Conservation (phyloP, 2,113 vertebrate genomes). For the Sylvilagus bachmani region DNA sequence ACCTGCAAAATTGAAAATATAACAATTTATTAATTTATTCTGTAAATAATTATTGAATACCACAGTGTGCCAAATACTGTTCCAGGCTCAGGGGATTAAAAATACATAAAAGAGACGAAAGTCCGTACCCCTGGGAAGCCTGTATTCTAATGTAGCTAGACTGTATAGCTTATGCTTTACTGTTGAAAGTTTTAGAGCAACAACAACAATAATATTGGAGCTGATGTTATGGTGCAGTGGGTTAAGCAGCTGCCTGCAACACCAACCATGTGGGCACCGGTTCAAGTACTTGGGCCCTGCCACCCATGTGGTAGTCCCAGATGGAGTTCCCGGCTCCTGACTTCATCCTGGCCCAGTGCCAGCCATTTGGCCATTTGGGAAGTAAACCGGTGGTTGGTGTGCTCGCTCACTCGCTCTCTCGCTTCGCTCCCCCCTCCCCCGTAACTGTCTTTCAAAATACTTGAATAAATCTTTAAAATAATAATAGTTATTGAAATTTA, state of each 20-base stretch:
- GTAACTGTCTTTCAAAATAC: no score
- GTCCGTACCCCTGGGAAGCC: neutral
- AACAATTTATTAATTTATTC: constrained; percentile 14
- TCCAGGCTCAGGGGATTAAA: neutral
- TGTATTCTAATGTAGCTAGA: neutral
- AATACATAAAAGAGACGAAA: constrained; percentile 43
- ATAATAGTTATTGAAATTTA: neutral
- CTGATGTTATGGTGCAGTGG: no score
- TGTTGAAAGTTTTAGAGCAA: neutral
- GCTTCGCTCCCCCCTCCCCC: no score
- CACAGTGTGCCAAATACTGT: neutral
- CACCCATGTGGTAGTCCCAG: no score
- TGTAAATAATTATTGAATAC: constrained; percentile 52
- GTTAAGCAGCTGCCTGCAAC: no score
- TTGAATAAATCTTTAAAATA: neutral
- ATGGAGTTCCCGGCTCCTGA: no score
- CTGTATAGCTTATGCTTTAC: neutral
- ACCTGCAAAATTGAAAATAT: constrained; percentile 27
- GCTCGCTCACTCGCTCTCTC: no score
- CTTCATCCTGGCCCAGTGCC: no score
- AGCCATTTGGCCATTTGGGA: no score
- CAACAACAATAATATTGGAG: neutral
- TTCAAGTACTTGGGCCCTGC: no score
- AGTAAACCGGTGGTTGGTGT: no score
- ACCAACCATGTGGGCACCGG: no score